Conservation (phyloP, 2,888 invertebrate species). For the Ellobium chinense region DNA sequence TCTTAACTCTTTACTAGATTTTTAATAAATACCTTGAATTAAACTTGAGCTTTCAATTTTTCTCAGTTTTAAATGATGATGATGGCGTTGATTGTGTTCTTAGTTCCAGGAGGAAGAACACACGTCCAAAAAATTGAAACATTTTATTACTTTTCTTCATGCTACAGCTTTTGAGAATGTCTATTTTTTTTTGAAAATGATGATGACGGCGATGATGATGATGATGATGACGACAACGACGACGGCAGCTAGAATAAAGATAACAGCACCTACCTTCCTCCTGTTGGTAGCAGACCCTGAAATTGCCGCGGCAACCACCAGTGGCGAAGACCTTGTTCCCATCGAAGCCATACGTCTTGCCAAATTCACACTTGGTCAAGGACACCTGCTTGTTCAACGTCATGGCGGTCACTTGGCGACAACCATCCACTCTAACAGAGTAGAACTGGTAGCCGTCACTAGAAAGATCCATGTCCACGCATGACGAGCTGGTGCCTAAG, state of each 20-base stretch:
- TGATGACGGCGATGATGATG: neutral
- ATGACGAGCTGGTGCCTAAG: neutral
- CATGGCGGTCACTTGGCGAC: neutral
- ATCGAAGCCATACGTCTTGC: slow-evolving; percentile 4
- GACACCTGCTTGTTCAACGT: neutral
- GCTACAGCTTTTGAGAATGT: too few relatives aligned
- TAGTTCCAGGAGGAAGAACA: too few relatives aligned
- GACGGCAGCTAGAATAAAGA: neutral
- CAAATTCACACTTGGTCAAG: neutral
- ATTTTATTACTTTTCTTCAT: too few relatives aligned
- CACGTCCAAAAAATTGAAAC: too few relatives aligned
- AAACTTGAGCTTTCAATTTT: too few relatives aligned
- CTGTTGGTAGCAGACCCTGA: slow-evolving; percentile 4
- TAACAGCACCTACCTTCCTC: neutral
- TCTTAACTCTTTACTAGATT: too few relatives aligned
- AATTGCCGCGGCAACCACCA: neutral
- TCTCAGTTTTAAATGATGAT: too few relatives aligned
- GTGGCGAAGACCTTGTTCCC: neutral
- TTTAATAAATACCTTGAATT: too few relatives aligned
- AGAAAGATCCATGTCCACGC: neutral
- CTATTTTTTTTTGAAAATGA: too few relatives aligned
- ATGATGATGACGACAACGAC: too few relatives aligned
- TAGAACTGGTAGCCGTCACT: neutral
- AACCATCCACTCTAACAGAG: neutral
- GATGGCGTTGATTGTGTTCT: too few relatives aligned